Base-by-base conservation (phyloP, 2,113 vertebrate species). In the Miniopterus natalensis region DNA sequence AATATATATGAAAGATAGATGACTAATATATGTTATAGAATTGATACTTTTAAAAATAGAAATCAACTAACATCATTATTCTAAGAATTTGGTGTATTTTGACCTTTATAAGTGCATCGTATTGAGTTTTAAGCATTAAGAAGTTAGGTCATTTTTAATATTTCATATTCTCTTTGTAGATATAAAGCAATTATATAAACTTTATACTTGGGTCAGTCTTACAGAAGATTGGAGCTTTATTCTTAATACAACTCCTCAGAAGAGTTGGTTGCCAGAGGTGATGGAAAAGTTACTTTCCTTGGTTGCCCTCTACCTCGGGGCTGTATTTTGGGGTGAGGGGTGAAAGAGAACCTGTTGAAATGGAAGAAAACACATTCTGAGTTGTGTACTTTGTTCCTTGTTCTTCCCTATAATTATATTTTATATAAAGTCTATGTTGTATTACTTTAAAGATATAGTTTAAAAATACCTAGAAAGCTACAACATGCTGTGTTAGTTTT, bases 401-500 rank as follows among this genome's bases (percentile, higher is more conserved):
- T 63, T 93, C 70, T 71, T 17, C 65, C 78, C 27, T 45, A 2
- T 66, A 51, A 93, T 80, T 86, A 65, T 42, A 12, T 89, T 95
- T 80, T 86, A 70, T 31, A 1, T 84, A 93, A 91, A 89, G 29
- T 92, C 40, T 77, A 2, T 91, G 27, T 71, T 96, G 91, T 53
- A 47, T 18, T 81, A 20, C 84, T 93, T 87, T 93, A 94, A 92
- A 85, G n/a, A 78, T 88, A 77, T 2, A 31, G 8, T 92, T 94
- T 96, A 71, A 80, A 92, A 94, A 92, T 95, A 53, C 93, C 40
- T 92, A 70, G 68, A 92, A 71, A 90, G 36, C 61, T 96, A 29
- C 42, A 88, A 57, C 51, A 59, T 81, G 57, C 79, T 97, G 61
- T 91, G 66, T 65, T 90, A 81, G 40, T 57, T 95, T 80, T 73